These are phyloP conservation scores for Biston stratarius DNA, from an alignment of 2,888 invertebrate genomes.

Conservation along the genomic window DNA sequence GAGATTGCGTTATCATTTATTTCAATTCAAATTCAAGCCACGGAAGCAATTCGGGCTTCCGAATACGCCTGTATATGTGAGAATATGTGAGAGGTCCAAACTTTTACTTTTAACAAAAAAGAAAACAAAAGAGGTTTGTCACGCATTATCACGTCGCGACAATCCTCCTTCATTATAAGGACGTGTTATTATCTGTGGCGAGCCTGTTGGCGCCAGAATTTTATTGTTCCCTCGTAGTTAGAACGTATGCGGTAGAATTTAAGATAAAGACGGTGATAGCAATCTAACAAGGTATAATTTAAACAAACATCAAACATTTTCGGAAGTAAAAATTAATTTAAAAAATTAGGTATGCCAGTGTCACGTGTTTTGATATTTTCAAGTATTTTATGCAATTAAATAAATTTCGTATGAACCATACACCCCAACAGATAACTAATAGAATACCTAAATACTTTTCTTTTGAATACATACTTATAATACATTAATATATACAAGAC, in stretches of 20 bases:
- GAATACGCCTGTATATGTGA: slow-evolving; percentile 69
- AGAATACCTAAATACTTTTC: too few relatives aligned
- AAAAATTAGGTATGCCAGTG: too few relatives aligned
- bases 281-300: too few relatives aligned
- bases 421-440: too few relatives aligned
- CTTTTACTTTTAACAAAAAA: slow-evolving; percentile 75
- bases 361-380: too few relatives aligned
- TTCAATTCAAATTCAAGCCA: slow-evolving; percentile 65
- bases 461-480: too few relatives aligned
- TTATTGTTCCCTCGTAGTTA: slow-evolving; percentile 65
- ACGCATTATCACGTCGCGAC: slow-evolving; percentile 74
- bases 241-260: slow-evolving; percentile 27
- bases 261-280: not conserved
- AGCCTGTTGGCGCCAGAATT: slow-evolving; percentile 77
- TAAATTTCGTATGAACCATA: too few relatives aligned
- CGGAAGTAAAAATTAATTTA: too few relatives aligned
- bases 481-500: too few relatives aligned
- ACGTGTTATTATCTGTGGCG: slow-evolving; percentile 79
- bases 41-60: slow-evolving; percentile 67
- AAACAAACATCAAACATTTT: too few relatives aligned
- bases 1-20: slow-evolving; percentile 10
- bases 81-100: slow-evolving; percentile 61
- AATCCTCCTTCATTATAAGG: slow-evolving; percentile 78
- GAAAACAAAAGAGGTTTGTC: slow-evolving; percentile 54
- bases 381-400: too few relatives aligned